Evolutionary conservation across 2,113 vertebrate species (phyloP), one percentile per base, ranked within the genome.

Genomic region (Paramisgurnus dabryanus): DNA sequence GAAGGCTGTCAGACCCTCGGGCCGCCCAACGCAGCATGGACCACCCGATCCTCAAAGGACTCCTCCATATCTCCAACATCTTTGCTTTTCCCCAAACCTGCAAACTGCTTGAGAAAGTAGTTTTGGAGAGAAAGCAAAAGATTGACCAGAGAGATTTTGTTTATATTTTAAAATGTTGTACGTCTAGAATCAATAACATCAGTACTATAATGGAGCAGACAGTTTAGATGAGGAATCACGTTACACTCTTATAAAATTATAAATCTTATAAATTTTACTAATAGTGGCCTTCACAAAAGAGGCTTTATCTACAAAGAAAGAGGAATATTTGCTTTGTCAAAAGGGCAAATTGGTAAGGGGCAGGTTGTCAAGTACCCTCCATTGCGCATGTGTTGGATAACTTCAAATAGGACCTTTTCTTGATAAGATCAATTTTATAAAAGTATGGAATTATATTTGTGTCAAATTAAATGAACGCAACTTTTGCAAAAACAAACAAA

Each of bases 1-100:
- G 86, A 89, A 86, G 82, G 82, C 80, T 69, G 81, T 80, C 61
- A 43, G 7, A 49, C 79, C 79, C 79, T 73, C 61, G 41, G 78
- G 79, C 69, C 78, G 64, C 43, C 60, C 39, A 47, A 55, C 61
- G n/a, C 61, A 39, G 47, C 22, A 12, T n/a, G 63, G 75, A 67
- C 75, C 75, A 66, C 47, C 63, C 34, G 41, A 66, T 66, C 75
- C 75, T 55, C 75, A 55, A 15, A 45, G 60, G 60, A 66, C 3
- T 39, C 79, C 47, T 10, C 6, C 40, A 7, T 60, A 27, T 69
- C 27, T 79, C 66, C 65, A 57, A 41, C 39, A 3, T 58, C 22
- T n/a, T 18, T 27, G 22, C 53, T 79, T 41, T 69, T 71, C 77
- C 12, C 67, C 67, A 39, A 40, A 34, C 41, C 55, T 60, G 15